phyloP scores from a whole-genome alignment of 2,797 vertebrate genomes.

The Orientallactaga sibirica region DNA sequence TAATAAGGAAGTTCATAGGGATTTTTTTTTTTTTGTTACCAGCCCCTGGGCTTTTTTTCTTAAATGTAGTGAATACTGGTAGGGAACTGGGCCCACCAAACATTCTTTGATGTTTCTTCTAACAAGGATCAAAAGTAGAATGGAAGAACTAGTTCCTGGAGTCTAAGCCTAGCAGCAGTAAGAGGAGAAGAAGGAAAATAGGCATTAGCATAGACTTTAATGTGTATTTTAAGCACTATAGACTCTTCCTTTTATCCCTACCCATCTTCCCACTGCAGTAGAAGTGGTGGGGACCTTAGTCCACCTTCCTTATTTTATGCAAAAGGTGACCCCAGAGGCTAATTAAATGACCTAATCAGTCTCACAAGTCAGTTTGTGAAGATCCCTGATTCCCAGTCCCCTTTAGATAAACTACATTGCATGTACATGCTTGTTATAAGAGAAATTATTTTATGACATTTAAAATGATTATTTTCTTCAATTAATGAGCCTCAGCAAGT shows the following conservation, averaged over 20 bases:
- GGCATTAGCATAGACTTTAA: not conserved
- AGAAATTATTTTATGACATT: constrained; percentile 39
- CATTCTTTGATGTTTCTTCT: constrained; percentile 34
- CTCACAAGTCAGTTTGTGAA: constrained; percentile 16
- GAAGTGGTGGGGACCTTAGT: not conserved
- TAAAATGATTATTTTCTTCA: constrained; percentile 48
- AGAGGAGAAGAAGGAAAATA: constrained; percentile 22
- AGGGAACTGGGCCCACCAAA: not conserved
- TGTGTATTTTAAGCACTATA: not conserved
- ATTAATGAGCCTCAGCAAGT: constrained; percentile 4
- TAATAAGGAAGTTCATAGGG: constrained; percentile 23
- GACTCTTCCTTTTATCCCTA: not conserved
- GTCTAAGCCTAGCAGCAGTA: not conserved
- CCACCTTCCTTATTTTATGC: not conserved
- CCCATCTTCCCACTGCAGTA: not conserved
- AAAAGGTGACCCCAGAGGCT: constrained; percentile 8
- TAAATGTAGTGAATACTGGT: constrained; percentile 28
- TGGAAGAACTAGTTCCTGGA: constrained; percentile 8
- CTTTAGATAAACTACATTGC: constrained; percentile 34
- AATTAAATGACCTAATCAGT: constrained; percentile 7
- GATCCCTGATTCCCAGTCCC: not conserved
- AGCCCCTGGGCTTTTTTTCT: constrained; percentile 4
- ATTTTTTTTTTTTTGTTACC: not conserved
- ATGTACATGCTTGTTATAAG: constrained; percentile 30
- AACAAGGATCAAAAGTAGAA: constrained; percentile 3